Base-by-base conservation (phyloP, 23 tunicate genomes). In the Styela clava region DNA sequence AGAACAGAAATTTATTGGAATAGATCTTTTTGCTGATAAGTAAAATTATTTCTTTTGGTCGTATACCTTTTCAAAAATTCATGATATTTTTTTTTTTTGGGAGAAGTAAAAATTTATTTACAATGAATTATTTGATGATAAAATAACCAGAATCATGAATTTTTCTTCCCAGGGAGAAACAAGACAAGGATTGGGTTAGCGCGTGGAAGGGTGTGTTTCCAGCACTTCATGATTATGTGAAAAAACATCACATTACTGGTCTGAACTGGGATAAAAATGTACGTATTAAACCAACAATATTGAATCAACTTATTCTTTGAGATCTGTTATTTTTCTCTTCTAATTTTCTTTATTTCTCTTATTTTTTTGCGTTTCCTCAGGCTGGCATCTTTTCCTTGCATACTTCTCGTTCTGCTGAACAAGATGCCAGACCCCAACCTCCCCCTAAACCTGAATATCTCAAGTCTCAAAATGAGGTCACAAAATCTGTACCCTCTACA, bases 211-310 rank as follows among this genome's bases (percentile, higher is more conserved):
- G 28, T 5, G 78, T 93, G 1, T 88, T 96, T 74, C 85, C 61
- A 35, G 87, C 69, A n/a, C 85, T 96, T 2, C 19, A 27, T 21
- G 83, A 33, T 63, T 96, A 96, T 62, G 86, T 96, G 31, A 91
- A 96, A 35, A 78, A 87, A 31, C 87, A 91, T 73, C 97, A 96
- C 63, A 87, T 82, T 12, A 87, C 97, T 52, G 99, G 97, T 30
- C 88, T 82, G 16, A 73, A 68, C 32, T 96, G 99, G 99, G 91
- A 96, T 74, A 51, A 71, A 25, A 52, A 78, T 83, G 99, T 95
- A 78, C 56, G 78, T 83, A n/a, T n/a, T n/a, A n/a, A n/a, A n/a
- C n/a, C n/a, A n/a, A n/a, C n/a, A n/a, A n/a, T n/a, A n/a, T n/a
- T n/a, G n/a, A n/a, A n/a, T n/a, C n/a, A n/a, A n/a, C n/a, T n/a